Base-by-base conservation (phyloP, 37 sponge, comb jelly and placozoan genomes). In the Chondrosia reniformis region DNA sequence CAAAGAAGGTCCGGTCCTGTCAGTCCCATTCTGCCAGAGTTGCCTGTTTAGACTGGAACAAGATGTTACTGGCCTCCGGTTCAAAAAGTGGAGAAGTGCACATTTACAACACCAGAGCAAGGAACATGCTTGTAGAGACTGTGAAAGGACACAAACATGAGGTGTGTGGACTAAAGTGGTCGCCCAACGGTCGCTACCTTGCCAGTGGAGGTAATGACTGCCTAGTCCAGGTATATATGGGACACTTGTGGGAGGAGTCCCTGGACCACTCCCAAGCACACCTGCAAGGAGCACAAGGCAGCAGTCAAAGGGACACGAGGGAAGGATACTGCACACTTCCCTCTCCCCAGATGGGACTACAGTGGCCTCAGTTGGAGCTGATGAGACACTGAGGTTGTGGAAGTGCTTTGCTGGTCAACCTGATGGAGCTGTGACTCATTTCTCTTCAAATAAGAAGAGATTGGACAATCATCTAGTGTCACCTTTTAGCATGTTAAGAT, bases 201-300 rank as follows among this genome's bases (percentile, higher is more conserved):
- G 97, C 97, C 27, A 88, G 89, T 40, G 97, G 97, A 8, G 89
- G 92, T 15, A 94, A 97, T 65, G 95, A 94, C 77, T 94, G 94
- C 66, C 30, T 81, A 19, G 87, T 97, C 55, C 83, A 81, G 2
- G 52, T 97, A n/a, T n/a, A n/a, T n/a, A 31, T 97, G 97, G 97
- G 92, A 91, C 64, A 44, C 59, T 15, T 69, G 45, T 30, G 38
- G 69, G n/a, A 61, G 46, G 13, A 84, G 64, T 46, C 74, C 86
- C 21, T 88, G 90, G 83, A 46, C 67, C 8, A 21, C 67, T 0
- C 92, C 93, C 8, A 33, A 45, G 24, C 84, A 84, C 69, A 78
- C 87, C 21, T 55, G 91, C 40, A 92, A 45, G 0, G 78, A 82
- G 55, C 96, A 95, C 83, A 84, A 54, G 31, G 96, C 96, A 25